These are phyloP conservation scores for Camponotus pennsylvanicus DNA, from an alignment of 1,140 invertebrate species.

Conservation along the genomic window DNA sequence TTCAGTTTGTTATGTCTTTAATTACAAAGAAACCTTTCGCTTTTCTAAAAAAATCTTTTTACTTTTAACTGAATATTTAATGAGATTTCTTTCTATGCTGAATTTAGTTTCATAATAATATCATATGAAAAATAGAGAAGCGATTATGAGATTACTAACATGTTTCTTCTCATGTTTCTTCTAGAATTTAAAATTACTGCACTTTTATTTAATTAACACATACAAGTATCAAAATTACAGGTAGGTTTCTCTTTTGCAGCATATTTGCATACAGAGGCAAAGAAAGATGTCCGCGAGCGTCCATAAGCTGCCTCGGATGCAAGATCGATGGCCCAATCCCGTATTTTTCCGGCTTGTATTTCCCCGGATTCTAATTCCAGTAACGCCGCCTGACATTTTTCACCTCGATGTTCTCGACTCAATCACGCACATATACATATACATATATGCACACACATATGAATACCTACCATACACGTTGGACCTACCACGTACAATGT, in stretches of 20 bases:
- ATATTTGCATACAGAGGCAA: neutral
- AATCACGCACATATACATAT: neutral
- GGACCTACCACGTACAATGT: constrained; percentile 27
- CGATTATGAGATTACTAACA: neutral
- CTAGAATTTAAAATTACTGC: neutral
- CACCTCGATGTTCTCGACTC: constrained; percentile 28
- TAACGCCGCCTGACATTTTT: constrained; percentile 49
- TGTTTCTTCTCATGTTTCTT: neutral
- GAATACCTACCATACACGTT: constrained; percentile 1
- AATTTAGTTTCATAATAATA: neutral
- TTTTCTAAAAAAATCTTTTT: neutral
- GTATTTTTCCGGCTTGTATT: constrained; percentile 53
- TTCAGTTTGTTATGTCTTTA: neutral
- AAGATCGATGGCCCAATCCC: constrained; percentile 56
- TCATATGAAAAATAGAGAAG: neutral
- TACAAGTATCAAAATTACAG: neutral
- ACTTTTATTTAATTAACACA: neutral
- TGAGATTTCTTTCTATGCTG: neutral
- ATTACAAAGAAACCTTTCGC: neutral
- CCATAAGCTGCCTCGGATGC: constrained; percentile 31
- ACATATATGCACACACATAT: neutral
- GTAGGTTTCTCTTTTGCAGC: neutral
- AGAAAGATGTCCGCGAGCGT: neutral
- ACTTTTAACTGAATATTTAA: neutral
- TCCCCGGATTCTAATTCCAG: constrained; percentile 57